A percentile compares a stretch with the other conserved stretches of the same genome.
These are phyloP conservation scores for Pteruthius melanotis DNA, from an alignment of 2,113 vertebrate genomes.

Conservation along the genomic window DNA sequence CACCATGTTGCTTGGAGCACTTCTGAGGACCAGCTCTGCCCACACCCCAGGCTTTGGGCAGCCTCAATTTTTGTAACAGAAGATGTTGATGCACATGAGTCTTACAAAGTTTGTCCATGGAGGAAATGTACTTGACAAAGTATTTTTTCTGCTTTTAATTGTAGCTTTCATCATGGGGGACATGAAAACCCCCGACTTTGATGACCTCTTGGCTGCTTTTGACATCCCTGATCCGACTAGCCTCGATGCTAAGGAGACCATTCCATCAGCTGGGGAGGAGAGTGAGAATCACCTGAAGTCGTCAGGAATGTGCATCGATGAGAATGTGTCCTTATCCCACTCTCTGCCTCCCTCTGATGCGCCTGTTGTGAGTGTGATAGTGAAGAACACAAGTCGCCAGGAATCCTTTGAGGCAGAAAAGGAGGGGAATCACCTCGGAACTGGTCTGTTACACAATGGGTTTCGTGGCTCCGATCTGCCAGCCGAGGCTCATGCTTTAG, in stretches of 20 bases:
- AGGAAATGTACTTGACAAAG: not conserved
- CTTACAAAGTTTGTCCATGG: not conserved
- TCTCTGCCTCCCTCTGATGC: slow-evolving; percentile 75
- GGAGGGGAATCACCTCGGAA: slow-evolving; percentile 74
- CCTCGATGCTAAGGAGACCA: slow-evolving; percentile 92
- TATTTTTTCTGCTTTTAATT: not conserved
- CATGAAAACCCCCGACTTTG: slow-evolving; percentile 99
- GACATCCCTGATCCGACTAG: slow-evolving; percentile 97
- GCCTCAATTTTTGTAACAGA: not conserved
- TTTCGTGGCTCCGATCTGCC: slow-evolving; percentile 78
- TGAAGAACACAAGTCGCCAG: slow-evolving; percentile 93
- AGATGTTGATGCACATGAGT: not conserved
- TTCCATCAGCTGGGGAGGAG: slow-evolving; percentile 85
- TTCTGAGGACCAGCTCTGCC: not conserved
- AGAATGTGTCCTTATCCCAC: slow-evolving; percentile 75
- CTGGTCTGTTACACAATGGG: slow-evolving; percentile 82
- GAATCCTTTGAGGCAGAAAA: slow-evolving; percentile 85
- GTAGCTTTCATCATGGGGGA: slow-evolving; percentile 91
- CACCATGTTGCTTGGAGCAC: not conserved
- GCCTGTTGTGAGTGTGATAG: slow-evolving; percentile 91
- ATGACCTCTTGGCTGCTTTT: slow-evolving; percentile 97
- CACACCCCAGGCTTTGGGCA: accelerated
- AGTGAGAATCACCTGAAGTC: slow-evolving; percentile 84
- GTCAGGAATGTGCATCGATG: slow-evolving; percentile 83
- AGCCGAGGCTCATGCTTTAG: slow-evolving; percentile 65